Base-by-base conservation (phyloP, 2,113 vertebrate genomes). In the Aegithalos caudatus region DNA sequence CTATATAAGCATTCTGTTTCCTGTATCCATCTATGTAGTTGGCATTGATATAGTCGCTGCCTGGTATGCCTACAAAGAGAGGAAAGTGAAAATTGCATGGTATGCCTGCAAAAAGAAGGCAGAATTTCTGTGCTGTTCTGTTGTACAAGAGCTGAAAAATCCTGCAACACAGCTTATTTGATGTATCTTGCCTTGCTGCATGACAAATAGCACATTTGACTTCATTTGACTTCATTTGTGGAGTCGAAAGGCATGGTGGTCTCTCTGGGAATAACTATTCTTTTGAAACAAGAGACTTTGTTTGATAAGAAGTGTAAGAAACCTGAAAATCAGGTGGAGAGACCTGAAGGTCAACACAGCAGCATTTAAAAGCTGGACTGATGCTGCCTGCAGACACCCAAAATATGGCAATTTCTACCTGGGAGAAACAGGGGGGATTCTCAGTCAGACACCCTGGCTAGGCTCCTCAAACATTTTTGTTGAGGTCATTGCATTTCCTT, bases 11-110 rank as follows among this genome's bases (percentile, higher is more conserved):
- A 19, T 99, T 99, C 97, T 99, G 99, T 86, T 99, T 99, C 90
- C 99, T 98, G 94, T 99, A 99, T 53, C 99, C 99, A 38, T 99
- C 99, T n/a, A 99, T 99, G 96, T 99, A 99, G 98, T 99, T 99
- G 81, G 99, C 98, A 78, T 99, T 99, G 95, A 99, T 99, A 80
- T 99, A 99, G 97, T 99, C 99, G 37, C 99, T 99, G 94, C 99
- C 99, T 20, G 99, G 99, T 92, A 99, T 99, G 64, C 99, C 99
- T 99, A 94, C 5, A 97, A 98, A 97, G 87, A 92, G 90, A 97
- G 29, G 62, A 84, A 10, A 83, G 16, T 61, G 65, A 91, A 74
- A 51, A 88, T 2, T 6, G 4, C n/a, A n/a, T 58, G 23, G 35
- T 25, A 37, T 99, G 57, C 99, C 99, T 99, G 95, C 5, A 97